phyloP scores from a whole-genome alignment of 2,797 vertebrate genomes.

The Etheostoma nigrum region DNA sequence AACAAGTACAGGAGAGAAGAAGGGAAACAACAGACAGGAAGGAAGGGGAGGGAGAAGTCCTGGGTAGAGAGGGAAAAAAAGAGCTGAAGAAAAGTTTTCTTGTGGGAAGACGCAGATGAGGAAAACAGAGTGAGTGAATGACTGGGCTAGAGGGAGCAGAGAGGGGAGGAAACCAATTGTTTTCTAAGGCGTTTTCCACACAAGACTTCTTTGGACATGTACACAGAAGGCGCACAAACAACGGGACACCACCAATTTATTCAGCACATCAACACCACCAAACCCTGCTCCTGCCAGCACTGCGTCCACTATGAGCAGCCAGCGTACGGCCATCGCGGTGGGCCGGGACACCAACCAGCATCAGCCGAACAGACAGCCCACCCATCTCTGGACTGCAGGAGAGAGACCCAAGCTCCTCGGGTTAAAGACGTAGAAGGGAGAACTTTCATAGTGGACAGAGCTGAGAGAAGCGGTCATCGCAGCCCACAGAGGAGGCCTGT shows the following conservation, averaged over 20 bases:
- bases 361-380: slow-evolving; percentile 63
- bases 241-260: slow-evolving; percentile 72
- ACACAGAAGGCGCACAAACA: slow-evolving; percentile 78
- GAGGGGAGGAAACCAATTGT: slow-evolving; percentile 78
- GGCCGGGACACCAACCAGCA: slow-evolving; percentile 54
- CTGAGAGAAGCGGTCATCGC: slow-evolving; percentile 64
- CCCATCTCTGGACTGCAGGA: slow-evolving; percentile 62
- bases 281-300: slow-evolving; percentile 69
- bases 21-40: slow-evolving; percentile 80
- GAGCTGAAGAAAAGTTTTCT: slow-evolving; percentile 80
- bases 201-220: slow-evolving; percentile 82
- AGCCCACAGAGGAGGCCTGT: slow-evolving; percentile 83
- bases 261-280: slow-evolving; percentile 52
- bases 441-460: slow-evolving; percentile 60
- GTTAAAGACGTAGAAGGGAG: slow-evolving; percentile 66
- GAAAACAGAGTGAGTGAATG: slow-evolving; percentile 86
- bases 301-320: slow-evolving; percentile 69
- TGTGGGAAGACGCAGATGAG: slow-evolving; percentile 83
- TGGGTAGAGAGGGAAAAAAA: slow-evolving; percentile 61
- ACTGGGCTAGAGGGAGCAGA: slow-evolving; percentile 74
- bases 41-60: slow-evolving; percentile 76
- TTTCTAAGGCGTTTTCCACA: slow-evolving; percentile 76
- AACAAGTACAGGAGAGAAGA: slow-evolving; percentile 65
- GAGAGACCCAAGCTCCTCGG: slow-evolving; percentile 67
- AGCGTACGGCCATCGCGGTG: slow-evolving; percentile 37